These are phyloP conservation scores for Sprattus sprattus DNA, from an alignment of 2,113 vertebrate species.

Conservation along the genomic window DNA sequence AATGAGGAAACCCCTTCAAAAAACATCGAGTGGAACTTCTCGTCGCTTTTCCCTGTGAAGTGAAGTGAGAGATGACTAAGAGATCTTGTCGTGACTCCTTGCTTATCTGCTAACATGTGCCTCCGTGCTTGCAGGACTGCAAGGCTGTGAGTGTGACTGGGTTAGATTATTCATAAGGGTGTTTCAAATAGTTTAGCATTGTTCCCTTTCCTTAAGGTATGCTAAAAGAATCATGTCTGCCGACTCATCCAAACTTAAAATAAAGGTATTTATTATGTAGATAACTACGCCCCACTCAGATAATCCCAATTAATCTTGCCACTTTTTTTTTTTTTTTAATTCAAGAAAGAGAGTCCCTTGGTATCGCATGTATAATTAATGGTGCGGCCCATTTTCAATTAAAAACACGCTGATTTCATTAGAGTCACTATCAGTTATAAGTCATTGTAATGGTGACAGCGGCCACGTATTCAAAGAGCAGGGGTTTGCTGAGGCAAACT, in stretches of 20 bases:
- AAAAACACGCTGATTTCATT: constrained; percentile 34
- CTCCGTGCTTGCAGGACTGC: constrained; percentile 36
- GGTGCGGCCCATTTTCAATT: constrained; percentile 38
- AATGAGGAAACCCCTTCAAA: constrained; percentile 3
- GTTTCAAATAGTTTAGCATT: constrained; percentile 28
- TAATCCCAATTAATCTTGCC: constrained; percentile 53
- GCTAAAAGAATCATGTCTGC: neutral
- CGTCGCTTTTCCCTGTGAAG: neutral
- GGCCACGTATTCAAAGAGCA: constrained; percentile 18
- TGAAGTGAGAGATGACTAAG: constrained; percentile 42
- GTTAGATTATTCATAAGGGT: constrained; percentile 42
- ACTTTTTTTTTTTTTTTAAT: constrained; percentile 39
- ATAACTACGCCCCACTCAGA: constrained; percentile 52
- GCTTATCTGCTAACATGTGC: constrained; percentile 42
- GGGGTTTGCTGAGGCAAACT: neutral
- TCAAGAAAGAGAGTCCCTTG: constrained; percentile 22
- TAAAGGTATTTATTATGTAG: neutral
- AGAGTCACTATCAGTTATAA: constrained; percentile 30
- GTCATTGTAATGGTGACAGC: constrained; percentile 32
- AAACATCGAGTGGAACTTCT: neutral
- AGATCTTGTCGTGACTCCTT: constrained; percentile 43
- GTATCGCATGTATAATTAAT: constrained; percentile 39
- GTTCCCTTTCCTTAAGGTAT: constrained; percentile 1
- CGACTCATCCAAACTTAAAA: neutral
- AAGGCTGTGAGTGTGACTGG: constrained; percentile 14